These are phyloP conservation scores for Sphenodon punctatus DNA, from an alignment of 2,797 vertebrate genomes.

Conservation along the genomic window DNA sequence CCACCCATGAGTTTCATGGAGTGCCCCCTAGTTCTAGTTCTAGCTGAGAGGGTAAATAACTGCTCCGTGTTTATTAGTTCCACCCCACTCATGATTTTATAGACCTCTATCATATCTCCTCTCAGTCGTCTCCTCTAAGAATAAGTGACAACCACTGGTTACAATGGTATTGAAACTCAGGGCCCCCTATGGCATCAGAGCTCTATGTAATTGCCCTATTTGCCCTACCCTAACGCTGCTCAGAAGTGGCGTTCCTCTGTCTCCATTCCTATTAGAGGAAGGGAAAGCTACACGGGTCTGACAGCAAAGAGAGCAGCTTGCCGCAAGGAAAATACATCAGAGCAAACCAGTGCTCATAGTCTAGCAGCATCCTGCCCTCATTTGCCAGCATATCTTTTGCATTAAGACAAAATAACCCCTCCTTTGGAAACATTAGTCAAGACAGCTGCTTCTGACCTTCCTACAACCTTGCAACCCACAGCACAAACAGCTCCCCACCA, in stretches of 20 bases:
- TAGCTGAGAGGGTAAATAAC: no score
- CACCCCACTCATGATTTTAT: no score
- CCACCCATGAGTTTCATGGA: no score
- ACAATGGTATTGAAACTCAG: no score
- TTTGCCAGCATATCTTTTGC: slow-evolving; percentile 1
- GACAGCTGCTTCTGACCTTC: slow-evolving; percentile 24
- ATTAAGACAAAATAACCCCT: neutral
- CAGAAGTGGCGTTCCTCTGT: neutral
- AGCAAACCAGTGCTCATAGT: neutral
- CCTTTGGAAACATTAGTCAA: neutral
- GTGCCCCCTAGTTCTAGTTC: no score
- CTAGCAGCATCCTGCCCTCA: neutral
- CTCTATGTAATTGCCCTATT: no score
- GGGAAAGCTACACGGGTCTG: neutral
- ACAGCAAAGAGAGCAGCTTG: slow-evolving; percentile 10
- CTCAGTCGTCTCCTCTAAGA: no score
- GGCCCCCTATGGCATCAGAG: no score
- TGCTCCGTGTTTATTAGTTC: no score
- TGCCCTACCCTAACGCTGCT: no score
- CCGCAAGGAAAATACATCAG: neutral
- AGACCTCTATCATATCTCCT: no score
- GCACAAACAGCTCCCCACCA: neutral
- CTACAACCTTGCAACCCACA: neutral
- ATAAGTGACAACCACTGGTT: no score
- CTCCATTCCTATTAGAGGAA: neutral